phyloP scores from a whole-genome alignment of 2,113 vertebrate species.

The Murina feae region DNA sequence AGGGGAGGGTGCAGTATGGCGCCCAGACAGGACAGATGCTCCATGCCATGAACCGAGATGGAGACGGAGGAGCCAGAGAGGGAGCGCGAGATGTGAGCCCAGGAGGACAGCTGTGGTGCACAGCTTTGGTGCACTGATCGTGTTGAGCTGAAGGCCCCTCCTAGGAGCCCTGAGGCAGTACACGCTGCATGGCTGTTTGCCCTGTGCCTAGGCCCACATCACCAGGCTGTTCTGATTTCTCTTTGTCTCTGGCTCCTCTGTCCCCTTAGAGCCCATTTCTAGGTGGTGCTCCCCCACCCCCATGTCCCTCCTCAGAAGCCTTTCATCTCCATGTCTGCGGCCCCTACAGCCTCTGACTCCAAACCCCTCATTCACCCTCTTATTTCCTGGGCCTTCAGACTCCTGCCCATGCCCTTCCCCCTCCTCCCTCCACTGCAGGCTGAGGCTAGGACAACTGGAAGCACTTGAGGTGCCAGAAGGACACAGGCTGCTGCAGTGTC shows the following conservation, averaged over 20 bases:
- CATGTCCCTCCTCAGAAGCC: background rate
- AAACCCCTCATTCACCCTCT: background rate
- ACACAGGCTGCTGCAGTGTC: background rate
- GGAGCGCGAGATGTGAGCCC: background rate
- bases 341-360: background rate
- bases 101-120: background rate
- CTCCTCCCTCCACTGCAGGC: background rate
- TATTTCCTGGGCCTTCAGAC: background rate
- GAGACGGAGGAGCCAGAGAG: too few species aligned
- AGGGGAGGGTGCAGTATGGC: background rate
- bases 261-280: background rate
- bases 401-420: background rate
- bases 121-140: background rate
- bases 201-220: background rate
- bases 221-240: too few species aligned
- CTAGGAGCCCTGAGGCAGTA: background rate
- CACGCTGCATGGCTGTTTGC: rapidly evolving
- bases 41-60: background rate
- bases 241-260: background rate
- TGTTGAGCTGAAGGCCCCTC: too few species aligned
- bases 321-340: background rate
- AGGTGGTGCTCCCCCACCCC: background rate
- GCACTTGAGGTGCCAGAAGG: background rate
- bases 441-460: background rate
- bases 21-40: background rate